Evolutionary conservation across 2,797 vertebrate species (phyloP).

Genomic region (Diplodus puntazzo): DNA sequence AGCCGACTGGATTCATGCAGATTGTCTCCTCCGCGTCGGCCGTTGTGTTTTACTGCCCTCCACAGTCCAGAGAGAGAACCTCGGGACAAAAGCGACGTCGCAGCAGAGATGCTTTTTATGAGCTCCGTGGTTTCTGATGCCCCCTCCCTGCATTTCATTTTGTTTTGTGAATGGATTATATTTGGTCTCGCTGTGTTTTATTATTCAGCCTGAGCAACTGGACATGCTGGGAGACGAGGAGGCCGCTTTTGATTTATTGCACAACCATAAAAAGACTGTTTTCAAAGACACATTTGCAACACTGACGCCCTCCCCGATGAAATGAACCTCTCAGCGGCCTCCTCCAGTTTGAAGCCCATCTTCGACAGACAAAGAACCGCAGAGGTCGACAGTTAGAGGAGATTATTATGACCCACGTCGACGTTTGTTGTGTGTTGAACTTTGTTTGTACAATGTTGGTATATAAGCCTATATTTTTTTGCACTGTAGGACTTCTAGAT

Average conservation of each 20-base stretch:
- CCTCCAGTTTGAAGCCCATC: no score
- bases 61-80: constrained; percentile 37
- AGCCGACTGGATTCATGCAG: background rate
- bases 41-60: constrained; percentile 75
- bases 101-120: background rate
- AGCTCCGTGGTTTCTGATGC: background rate
- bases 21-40: rapidly evolving
- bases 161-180: background rate
- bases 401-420: no score
- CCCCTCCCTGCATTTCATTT: background rate
- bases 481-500: no score
- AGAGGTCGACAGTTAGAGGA: no score
- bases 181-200: constrained; percentile 1
- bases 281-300: background rate
- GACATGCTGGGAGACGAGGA: background rate
- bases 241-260: background rate
- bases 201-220: background rate
- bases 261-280: background rate
- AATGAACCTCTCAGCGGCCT: no score
- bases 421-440: no score
- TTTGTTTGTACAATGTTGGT: no score
- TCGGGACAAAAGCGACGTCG: background rate
- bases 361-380: no score
- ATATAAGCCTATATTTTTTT: no score
- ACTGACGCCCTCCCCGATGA: no score